Conservation (phyloP, 2,797 vertebrate genomes). For the Threskiornis aethiopicus region DNA sequence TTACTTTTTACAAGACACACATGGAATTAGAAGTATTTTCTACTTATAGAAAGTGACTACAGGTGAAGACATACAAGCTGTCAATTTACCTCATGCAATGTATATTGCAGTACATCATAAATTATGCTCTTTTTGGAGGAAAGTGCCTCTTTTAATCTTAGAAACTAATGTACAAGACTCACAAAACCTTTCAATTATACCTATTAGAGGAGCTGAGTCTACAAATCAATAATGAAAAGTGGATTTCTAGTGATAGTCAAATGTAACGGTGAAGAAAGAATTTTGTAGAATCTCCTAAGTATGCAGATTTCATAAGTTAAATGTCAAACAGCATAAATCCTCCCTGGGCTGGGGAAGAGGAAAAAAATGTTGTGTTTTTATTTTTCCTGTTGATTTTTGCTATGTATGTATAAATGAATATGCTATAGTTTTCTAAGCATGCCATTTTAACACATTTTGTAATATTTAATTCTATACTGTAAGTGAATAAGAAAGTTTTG, state of each 20-base stretch:
- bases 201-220: not conserved
- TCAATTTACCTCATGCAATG: conserved; percentile 11
- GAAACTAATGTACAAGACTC: not conserved
- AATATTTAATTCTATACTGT: not conserved
- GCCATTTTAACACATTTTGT: not conserved
- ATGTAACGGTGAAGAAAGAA: not conserved
- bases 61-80: not conserved
- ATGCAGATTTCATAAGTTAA: not conserved
- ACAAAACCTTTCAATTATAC: not conserved
- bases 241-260: not conserved
- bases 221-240: not conserved
- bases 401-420: not conserved
- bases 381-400: not conserved
- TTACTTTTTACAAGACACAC: not conserved
- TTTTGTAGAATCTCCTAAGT: not conserved
- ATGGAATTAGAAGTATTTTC: conserved; percentile 6
- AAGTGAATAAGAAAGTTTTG: not conserved
- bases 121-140: not conserved
- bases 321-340: not conserved
- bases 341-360: not conserved
- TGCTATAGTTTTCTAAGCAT: not conserved
- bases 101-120: not conserved
- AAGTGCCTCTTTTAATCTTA: not conserved
- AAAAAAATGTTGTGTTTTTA: not conserved
- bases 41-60: not conserved